phyloP scores from a whole-genome alignment of 1,140 invertebrate species.

The Platyscapa corneri region DNA sequence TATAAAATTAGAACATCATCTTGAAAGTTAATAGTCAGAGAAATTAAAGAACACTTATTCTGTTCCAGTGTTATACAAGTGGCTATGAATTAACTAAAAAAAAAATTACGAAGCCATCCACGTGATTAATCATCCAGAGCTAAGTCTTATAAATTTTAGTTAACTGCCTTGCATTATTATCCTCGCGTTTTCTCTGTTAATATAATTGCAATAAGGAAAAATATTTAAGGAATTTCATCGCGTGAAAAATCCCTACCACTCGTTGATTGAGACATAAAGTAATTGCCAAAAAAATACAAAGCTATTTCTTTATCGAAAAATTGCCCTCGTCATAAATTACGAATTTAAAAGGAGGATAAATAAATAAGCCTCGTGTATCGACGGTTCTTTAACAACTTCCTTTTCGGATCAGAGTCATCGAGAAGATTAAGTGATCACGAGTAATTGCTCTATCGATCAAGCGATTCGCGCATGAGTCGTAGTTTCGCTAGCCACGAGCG shows the following conservation, averaged over 20 bases:
- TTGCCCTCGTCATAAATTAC: neutral
- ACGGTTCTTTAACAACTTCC: neutral
- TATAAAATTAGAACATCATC: neutral
- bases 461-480: neutral
- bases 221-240: too few species aligned
- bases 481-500: neutral
- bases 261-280: neutral
- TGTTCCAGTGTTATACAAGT: neutral
- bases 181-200: too few species aligned
- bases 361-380: neutral
- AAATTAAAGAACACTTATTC: neutral
- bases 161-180: too few species aligned
- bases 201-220: too few species aligned
- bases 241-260: neutral
- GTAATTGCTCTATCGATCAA: slow-evolving; percentile 13
- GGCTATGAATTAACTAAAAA: neutral
- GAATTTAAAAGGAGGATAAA: neutral
- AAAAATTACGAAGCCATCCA: too few species aligned
- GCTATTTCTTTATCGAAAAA: neutral
- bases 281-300: neutral
- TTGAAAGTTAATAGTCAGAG: neutral
- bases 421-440: neutral
- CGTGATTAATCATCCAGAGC: neutral
- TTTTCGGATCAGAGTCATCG: neutral
- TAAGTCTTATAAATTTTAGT: too few species aligned